phyloP scores from a whole-genome alignment of 2,797 vertebrate species.

The Enteromius argenteus region DNA sequence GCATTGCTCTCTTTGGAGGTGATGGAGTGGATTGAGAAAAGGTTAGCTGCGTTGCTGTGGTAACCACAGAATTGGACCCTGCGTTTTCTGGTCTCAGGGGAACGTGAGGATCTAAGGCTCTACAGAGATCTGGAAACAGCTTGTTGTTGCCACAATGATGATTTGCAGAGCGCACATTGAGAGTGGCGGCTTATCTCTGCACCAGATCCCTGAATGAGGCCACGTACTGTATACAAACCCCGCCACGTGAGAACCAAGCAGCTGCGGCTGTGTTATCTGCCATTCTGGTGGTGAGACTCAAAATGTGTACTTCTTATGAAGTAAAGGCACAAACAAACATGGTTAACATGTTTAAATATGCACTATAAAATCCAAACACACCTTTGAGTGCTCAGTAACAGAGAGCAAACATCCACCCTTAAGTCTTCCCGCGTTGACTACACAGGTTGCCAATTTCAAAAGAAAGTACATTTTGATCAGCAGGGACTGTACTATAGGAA shows the following conservation, averaged over 20 bases:
- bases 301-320: background rate
- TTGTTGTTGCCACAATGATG: conserved; percentile 24
- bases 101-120: conserved; percentile 3
- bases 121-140: conserved; percentile 22
- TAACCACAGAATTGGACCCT: conserved; percentile 37
- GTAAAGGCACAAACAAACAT: conserved; percentile 14
- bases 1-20: conserved; percentile 20
- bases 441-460: conserved; percentile 1
- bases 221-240: background rate
- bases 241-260: conserved; percentile 38
- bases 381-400: conserved; percentile 32
- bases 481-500: background rate
- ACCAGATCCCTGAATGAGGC: conserved; percentile 4
- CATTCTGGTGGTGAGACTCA: background rate
- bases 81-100: conserved; percentile 33
- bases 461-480: conserved; percentile 3
- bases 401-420: conserved; percentile 39
- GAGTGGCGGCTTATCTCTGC: conserved; percentile 38
- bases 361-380: conserved; percentile 20
- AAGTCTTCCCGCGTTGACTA: conserved; percentile 10
- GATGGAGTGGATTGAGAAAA: conserved; percentile 41
- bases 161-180: background rate
- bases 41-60: conserved; percentile 50
- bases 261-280: conserved; percentile 15
- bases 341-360: conserved; percentile 1